phyloP scores from a whole-genome alignment of 2,888 invertebrate genomes.

The Melikaiella ostensackeni region DNA sequence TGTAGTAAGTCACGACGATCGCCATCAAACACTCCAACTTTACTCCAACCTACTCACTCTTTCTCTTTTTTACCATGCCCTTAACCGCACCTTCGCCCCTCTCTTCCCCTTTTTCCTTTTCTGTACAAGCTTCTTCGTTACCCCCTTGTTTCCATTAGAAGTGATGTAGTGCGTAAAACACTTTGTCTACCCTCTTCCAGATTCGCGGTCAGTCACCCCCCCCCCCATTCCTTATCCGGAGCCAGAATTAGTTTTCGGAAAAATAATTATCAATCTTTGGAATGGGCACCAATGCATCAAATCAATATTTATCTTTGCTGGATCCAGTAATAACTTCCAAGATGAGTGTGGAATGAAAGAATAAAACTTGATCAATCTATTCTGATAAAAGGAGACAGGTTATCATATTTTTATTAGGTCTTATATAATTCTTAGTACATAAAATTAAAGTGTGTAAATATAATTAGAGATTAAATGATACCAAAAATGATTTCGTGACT shows the following conservation, averaged over 20 bases:
- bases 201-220: constrained; percentile 32
- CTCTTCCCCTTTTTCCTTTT: constrained; percentile 48
- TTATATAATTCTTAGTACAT: too few relatives aligned
- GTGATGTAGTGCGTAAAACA: constrained; percentile 61
- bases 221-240: background rate
- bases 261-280: constrained; percentile 21
- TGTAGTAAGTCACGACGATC: constrained; percentile 43
- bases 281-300: constrained; percentile 1
- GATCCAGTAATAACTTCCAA: background rate
- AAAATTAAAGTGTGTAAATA: background rate
- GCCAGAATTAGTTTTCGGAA: constrained; percentile 5
- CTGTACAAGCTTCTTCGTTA: constrained; percentile 55
- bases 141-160: constrained; percentile 59
- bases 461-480: background rate
- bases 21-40: constrained; percentile 49
- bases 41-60: constrained; percentile 49
- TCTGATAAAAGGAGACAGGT: background rate
- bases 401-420: too few relatives aligned
- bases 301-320: constrained; percentile 2
- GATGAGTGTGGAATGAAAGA: background rate
- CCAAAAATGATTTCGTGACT: background rate
- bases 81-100: constrained; percentile 1
- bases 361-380: background rate
- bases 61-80: constrained; percentile 38
- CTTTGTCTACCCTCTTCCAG: constrained; percentile 52